phyloP scores from a whole-genome alignment of 2,888 invertebrate species.

The Nomada fabriciana region DNA sequence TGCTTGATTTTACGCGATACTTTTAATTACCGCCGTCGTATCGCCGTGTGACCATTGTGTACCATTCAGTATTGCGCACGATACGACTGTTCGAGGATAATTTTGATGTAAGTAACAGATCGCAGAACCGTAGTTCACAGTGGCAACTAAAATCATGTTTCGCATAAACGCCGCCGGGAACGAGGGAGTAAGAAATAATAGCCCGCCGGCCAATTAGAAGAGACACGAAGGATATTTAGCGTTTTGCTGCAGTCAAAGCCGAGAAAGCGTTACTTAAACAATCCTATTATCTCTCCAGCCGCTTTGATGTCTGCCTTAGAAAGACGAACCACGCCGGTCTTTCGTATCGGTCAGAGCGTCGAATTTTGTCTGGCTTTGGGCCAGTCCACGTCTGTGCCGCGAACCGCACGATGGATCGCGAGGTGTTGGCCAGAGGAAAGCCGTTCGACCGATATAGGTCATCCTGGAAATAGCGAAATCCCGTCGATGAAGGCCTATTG shows the following conservation, averaged over 20 bases:
- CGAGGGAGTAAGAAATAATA: conserved; percentile 32
- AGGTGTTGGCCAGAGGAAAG: conserved; percentile 66
- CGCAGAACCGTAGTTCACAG: too few species aligned
- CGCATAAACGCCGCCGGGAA: conserved; percentile 8
- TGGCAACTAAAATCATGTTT: background rate
- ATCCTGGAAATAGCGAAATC: conserved; percentile 69
- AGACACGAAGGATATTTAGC: conserved; percentile 24
- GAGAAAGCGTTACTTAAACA: conserved; percentile 49
- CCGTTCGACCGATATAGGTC: conserved; percentile 73
- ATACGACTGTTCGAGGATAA: too few species aligned
- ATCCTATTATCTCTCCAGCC: conserved; percentile 49
- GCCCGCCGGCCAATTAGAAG: conserved; percentile 37
- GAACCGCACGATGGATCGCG: conserved; percentile 55
- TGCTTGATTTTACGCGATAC: too few species aligned
- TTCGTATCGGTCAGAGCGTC: conserved; percentile 36
- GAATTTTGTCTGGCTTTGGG: conserved; percentile 55
- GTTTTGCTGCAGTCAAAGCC: conserved; percentile 9
- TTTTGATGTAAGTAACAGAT: too few species aligned
- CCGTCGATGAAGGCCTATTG: conserved; percentile 65
- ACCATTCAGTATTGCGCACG: too few species aligned
- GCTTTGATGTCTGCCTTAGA: conserved; percentile 51
- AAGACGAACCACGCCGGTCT: conserved; percentile 12
- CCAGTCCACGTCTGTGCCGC: conserved; percentile 38
- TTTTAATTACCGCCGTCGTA: too few species aligned
- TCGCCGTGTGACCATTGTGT: too few species aligned